These are phyloP conservation scores for Zaprionus bogoriensis DNA, from an alignment of 2,888 invertebrate genomes.

Conservation along the genomic window DNA sequence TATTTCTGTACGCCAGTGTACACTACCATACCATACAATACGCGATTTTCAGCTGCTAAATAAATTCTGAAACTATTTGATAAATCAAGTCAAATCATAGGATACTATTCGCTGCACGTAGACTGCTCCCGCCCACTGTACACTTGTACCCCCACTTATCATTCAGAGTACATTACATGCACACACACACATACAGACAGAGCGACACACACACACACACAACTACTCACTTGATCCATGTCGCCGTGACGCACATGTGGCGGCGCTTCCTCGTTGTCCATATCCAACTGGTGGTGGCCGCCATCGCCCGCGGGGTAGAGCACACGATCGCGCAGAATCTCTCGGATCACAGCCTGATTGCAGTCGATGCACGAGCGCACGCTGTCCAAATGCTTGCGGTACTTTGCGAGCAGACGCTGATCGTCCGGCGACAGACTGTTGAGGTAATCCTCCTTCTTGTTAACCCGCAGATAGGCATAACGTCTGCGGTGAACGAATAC, in stretches of 20 bases:
- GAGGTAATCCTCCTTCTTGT: constrained; percentile 90
- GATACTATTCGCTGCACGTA: too few species aligned
- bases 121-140: background rate
- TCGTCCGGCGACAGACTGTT: constrained; percentile 89
- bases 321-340: constrained; percentile 85
- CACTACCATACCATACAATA: too few species aligned
- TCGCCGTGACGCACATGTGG: constrained; percentile 79
- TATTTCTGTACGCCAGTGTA: too few species aligned
- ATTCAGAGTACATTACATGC: background rate
- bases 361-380: constrained; percentile 92
- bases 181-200: background rate
- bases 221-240: constrained; percentile 80
- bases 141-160: background rate
- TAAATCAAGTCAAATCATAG: too few species aligned
- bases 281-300: constrained; percentile 6
- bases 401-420: constrained; percentile 89
- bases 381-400: constrained; percentile 88
- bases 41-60: too few species aligned
- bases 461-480: constrained; percentile 89
- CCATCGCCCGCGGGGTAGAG: constrained; percentile 84
- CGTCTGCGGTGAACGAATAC: constrained; percentile 84
- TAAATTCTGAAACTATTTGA: too few species aligned
- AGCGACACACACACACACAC: background rate
- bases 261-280: constrained; percentile 50
- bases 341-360: constrained; percentile 82